A percentile compares a stretch with the other conserved stretches of the same genome.
Evolutionary conservation across 2,888 invertebrate genomes (phyloP).

Genomic region (Ganaspis brasiliensis): DNA sequence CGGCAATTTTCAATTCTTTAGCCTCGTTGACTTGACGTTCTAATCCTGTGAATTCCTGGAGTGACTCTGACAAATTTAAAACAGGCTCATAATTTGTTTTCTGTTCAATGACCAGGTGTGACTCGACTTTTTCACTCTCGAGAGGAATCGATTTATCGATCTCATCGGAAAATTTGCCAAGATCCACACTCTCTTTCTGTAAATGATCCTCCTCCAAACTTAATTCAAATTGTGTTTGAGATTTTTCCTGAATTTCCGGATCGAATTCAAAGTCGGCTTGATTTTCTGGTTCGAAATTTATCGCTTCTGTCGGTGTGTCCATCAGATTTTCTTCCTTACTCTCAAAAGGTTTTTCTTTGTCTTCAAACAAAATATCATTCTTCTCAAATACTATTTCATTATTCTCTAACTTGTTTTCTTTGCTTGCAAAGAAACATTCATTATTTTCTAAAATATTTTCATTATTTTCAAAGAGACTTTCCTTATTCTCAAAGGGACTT

Average conservation of each 20-base stretch:
- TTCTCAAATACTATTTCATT: neutral
- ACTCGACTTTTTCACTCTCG: slow-evolving; percentile 5
- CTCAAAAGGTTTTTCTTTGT: neutral
- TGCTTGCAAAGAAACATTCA: neutral
- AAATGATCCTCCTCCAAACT: slow-evolving; percentile 20
- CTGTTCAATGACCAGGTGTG: slow-evolving; percentile 54
- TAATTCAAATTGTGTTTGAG: slow-evolving; percentile 27
- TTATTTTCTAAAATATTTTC: neutral
- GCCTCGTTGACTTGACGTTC: slow-evolving; percentile 75
- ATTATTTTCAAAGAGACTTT: neutral
- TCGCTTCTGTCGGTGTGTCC: neutral
- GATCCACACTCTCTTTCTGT: neutral
- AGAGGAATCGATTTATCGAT: slow-evolving; percentile 30
- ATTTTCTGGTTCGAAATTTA: slow-evolving; percentile 32
- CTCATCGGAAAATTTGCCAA: slow-evolving; percentile 28
- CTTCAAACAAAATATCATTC: neutral
- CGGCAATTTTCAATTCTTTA: slow-evolving; percentile 83
- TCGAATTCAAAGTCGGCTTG: slow-evolving; percentile 16
- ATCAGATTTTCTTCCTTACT: slow-evolving; percentile 21
- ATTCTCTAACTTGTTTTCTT: neutral
- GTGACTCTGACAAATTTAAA: slow-evolving; percentile 70
- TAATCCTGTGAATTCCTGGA: slow-evolving; percentile 74
- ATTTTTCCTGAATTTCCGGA: slow-evolving; percentile 30
- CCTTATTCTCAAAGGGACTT: neutral
- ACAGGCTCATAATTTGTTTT: slow-evolving; percentile 50